Evolutionary conservation across 2,113 vertebrate genomes (phyloP).

Genomic region (Tyrannus savana): DNA sequence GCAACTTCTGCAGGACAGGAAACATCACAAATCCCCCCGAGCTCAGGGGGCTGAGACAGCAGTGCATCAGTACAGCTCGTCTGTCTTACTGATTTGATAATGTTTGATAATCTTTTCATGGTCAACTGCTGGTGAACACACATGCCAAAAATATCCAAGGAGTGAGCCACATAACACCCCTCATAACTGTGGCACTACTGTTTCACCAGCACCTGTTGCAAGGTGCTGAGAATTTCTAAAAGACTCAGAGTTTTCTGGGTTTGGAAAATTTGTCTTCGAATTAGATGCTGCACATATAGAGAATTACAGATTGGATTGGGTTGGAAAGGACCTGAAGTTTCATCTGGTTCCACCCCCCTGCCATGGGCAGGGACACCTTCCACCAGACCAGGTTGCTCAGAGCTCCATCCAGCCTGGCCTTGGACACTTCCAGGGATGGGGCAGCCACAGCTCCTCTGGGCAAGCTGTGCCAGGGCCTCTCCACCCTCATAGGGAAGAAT

Average conservation of each 20-base stretch:
- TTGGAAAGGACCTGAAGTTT: background rate
- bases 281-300: background rate
- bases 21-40: background rate
- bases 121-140: background rate
- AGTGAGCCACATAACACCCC: background rate
- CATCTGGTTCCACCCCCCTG: background rate
- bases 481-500: rapidly evolving
- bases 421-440: background rate
- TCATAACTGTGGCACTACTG: background rate
- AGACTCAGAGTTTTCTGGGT: rapidly evolving
- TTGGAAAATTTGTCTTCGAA: background rate
- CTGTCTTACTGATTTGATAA: background rate
- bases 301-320: background rate
- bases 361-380: background rate
- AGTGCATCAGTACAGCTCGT: background rate
- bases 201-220: background rate
- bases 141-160: background rate
- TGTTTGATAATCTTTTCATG: background rate
- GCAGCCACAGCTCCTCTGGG: background rate
- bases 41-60: background rate
- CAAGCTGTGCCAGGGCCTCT: background rate
- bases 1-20: background rate
- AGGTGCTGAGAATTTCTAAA: background rate
- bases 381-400: background rate
- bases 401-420: background rate